Evolutionary conservation across 2,888 invertebrate genomes (phyloP).

Genomic region (Cotesia congregata): DNA sequence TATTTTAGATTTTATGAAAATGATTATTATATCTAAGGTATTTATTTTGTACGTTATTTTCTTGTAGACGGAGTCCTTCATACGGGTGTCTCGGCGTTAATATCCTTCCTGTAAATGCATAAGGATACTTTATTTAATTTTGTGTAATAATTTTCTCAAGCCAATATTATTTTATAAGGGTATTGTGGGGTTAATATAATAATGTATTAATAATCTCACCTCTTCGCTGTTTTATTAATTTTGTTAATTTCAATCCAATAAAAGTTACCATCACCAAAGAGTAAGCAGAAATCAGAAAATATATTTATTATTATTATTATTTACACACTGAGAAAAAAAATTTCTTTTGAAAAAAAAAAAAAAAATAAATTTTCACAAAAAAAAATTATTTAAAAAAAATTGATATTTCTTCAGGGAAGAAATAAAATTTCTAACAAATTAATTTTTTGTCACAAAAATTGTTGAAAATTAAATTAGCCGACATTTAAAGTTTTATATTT

Average conservation of each 20-base stretch:
- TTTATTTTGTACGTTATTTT: constrained; percentile 68
- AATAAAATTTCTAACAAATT: too few species aligned
- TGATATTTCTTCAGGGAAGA: too few species aligned
- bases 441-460: too few species aligned
- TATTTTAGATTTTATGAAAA: constrained; percentile 54
- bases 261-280: constrained; percentile 47
- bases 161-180: constrained; percentile 1
- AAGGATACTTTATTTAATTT: constrained; percentile 43
- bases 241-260: neutral
- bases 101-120: constrained; percentile 68
- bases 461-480: too few species aligned
- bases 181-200: constrained; percentile 23
- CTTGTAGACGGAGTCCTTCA: constrained; percentile 62
- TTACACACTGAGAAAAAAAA: too few species aligned
- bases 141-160: constrained; percentile 30
- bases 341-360: too few species aligned
- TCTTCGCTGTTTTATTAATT: constrained; percentile 59
- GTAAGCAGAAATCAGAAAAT: constrained; percentile 59
- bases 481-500: too few species aligned
- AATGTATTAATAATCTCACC: constrained; percentile 55
- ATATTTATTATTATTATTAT: constrained; percentile 21
- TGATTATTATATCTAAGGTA: constrained; percentile 63
- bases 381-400: too few species aligned
- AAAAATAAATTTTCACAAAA: too few species aligned
- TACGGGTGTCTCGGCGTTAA: constrained; percentile 71